These are phyloP conservation scores for Scaptomyza caliginosa DNA, from an alignment of 2,888 invertebrate species.

Conservation along the genomic window DNA sequence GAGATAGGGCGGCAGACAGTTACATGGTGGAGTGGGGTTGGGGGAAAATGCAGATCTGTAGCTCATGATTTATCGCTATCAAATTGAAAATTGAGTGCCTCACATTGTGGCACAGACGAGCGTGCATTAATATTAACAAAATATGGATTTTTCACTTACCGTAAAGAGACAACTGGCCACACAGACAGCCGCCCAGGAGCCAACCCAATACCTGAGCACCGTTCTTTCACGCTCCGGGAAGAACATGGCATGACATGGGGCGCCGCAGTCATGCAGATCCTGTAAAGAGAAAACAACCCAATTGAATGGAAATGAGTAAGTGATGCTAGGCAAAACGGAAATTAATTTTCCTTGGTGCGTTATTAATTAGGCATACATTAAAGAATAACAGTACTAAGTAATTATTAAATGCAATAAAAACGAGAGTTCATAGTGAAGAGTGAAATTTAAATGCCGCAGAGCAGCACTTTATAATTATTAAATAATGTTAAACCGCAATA, in stretches of 20 bases:
- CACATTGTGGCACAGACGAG: constrained; percentile 45
- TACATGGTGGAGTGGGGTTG: not conserved
- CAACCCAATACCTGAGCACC: constrained; percentile 95
- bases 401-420: not conserved
- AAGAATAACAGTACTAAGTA: constrained; percentile 10
- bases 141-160: constrained; percentile 72
- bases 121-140: constrained; percentile 37
- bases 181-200: constrained; percentile 96
- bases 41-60: constrained; percentile 39
- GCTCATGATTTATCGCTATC: constrained; percentile 63
- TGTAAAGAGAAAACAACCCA: constrained; percentile 60
- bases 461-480: constrained; percentile 10
- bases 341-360: constrained; percentile 62
- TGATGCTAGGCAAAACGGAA: constrained; percentile 32
- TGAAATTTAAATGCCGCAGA: not conserved
- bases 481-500: constrained; percentile 33
- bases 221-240: constrained; percentile 92
- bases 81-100: constrained; percentile 70
- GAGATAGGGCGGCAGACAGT: not conserved
- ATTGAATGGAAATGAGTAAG: constrained; percentile 28
- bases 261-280: constrained; percentile 90
- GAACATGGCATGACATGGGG: constrained; percentile 97
- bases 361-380: constrained; percentile 66
- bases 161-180: constrained; percentile 96
- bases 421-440: not conserved